Evolutionary conservation across 2,888 invertebrate species (phyloP).

Genomic region (Erebia epiphron): DNA sequence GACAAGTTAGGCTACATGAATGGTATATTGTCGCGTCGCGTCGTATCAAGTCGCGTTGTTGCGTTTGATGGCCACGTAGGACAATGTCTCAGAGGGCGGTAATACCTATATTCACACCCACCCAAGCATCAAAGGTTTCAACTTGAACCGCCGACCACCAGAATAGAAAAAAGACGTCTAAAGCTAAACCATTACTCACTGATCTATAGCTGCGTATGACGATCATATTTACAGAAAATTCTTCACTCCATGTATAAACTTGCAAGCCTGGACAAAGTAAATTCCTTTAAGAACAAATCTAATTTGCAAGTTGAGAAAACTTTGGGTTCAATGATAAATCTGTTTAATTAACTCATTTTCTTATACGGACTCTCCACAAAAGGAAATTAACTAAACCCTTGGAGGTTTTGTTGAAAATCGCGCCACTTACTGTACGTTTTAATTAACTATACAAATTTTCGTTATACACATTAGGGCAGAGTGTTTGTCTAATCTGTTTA

Average conservation of each 20-base stretch:
- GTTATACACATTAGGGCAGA: neutral
- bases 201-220: too few species aligned
- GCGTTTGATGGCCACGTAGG: too few species aligned
- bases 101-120: too few species aligned
- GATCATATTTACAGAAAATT: too few species aligned
- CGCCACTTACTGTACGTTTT: neutral
- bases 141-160: too few species aligned
- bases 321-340: conserved; percentile 5
- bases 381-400: conserved; percentile 7
- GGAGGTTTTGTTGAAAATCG: conserved; percentile 14
- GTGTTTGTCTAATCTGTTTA: conserved; percentile 16
- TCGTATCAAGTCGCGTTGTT: too few species aligned
- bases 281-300: conserved; percentile 10
- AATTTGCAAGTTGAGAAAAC: neutral
- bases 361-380: conserved; percentile 10
- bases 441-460: conserved; percentile 6
- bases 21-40: too few species aligned
- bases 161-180: too few species aligned
- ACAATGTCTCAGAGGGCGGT: too few species aligned
- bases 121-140: too few species aligned
- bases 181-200: too few species aligned
- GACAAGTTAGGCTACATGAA: too few species aligned
- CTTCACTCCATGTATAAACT: neutral
- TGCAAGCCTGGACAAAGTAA: neutral
- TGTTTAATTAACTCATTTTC: conserved; percentile 20